Percentiles rank a stretch among this genome's conserved stretches.
Conservation (phyloP, 2,888 invertebrate species). For the Phyllotreta cruciferae region DNA sequence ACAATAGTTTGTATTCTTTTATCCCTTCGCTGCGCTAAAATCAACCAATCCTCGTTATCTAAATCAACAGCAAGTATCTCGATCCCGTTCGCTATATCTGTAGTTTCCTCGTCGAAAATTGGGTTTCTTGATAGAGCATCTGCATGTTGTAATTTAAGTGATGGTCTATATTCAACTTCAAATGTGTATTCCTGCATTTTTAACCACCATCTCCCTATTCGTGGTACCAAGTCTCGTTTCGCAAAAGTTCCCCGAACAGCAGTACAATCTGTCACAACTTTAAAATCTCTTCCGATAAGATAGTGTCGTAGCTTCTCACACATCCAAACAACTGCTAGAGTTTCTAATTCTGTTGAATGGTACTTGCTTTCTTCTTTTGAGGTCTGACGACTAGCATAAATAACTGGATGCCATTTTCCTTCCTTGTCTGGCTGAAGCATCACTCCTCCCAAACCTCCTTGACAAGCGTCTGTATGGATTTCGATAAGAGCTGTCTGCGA, state of each 20-base stretch:
- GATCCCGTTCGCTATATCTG: background rate
- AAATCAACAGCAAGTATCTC: conserved; percentile 2
- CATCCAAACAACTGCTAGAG: conserved; percentile 41
- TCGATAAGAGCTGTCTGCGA: background rate
- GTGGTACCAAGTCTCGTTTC: conserved; percentile 37
- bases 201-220: conserved; percentile 6
- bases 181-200: conserved; percentile 4
- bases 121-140: conserved; percentile 1
- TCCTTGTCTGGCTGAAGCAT: background rate
- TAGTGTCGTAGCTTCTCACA: conserved; percentile 35
- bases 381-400: conserved; percentile 5
- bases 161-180: background rate
- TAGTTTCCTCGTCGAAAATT: background rate
- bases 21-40: conserved; percentile 36
- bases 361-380: conserved; percentile 1
- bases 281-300: conserved; percentile 32
- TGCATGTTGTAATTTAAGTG: background rate
- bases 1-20: conserved; percentile 2
- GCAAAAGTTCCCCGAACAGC: conserved; percentile 38
- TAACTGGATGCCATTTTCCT: background rate
- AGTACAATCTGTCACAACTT: conserved; percentile 41
- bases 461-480: conserved; percentile 6
- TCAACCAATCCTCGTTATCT: conserved; percentile 43
- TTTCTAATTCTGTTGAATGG: conserved; percentile 39
- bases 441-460: background rate